A percentile compares a stretch with the other conserved stretches of the same genome.
These are phyloP conservation scores for Marmota monax DNA, from an alignment of 2,113 vertebrate species.

Conservation along the genomic window DNA sequence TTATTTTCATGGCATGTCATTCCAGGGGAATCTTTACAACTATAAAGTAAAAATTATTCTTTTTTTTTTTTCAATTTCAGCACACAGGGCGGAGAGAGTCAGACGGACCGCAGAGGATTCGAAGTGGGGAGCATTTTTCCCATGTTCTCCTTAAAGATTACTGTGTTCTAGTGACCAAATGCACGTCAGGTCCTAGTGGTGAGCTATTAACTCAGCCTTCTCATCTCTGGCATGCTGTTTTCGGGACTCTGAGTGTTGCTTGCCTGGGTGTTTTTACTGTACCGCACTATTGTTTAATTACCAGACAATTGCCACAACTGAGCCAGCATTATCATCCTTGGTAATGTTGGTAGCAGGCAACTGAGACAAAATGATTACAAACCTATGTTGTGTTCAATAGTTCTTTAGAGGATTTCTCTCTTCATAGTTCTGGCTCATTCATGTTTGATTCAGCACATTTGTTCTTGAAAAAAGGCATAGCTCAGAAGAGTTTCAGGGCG, in stretches of 20 bases:
- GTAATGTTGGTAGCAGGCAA: conserved; percentile 86
- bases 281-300: conserved; percentile 84
- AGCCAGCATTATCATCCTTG: conserved; percentile 85
- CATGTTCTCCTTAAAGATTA: neutral
- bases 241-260: conserved; percentile 51
- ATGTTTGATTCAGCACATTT: conserved; percentile 89
- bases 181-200: neutral
- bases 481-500: conserved; percentile 90
- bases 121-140: neutral
- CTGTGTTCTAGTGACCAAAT: conserved; percentile 15
- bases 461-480: conserved; percentile 88
- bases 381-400: conserved; percentile 87
- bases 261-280: conserved; percentile 81
- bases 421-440: conserved; percentile 89
- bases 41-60: conserved; percentile 15
- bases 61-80: neutral
- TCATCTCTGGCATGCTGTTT: conserved; percentile 70
- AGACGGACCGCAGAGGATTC: neutral
- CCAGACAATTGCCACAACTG: conserved; percentile 84
- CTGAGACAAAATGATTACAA: conserved; percentile 88
- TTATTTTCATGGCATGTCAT: conserved; percentile 58
- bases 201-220: conserved; percentile 26
- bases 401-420: conserved; percentile 89
- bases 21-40: neutral
- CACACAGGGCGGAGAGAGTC: neutral